Evolutionary conservation across 2,888 invertebrate species (phyloP).

Genomic region (Xanthia togata): DNA sequence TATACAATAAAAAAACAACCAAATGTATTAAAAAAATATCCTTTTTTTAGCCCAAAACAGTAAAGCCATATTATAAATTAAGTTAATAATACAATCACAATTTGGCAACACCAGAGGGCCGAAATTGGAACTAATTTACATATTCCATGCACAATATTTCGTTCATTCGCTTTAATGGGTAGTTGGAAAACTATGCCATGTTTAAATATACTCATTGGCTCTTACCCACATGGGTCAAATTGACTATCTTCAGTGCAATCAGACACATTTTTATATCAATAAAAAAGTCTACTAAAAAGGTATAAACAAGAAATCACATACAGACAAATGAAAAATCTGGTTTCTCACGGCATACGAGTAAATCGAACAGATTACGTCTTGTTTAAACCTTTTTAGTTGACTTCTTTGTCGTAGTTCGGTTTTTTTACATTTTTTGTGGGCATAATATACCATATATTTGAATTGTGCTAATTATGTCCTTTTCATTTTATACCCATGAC

Average conservation of each 20-base stretch:
- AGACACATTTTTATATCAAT: no score
- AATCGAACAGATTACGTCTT: no score
- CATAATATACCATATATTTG: no score
- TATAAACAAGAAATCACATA: no score
- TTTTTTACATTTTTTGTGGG: no score
- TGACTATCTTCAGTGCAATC: neutral
- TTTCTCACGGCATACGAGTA: no score
- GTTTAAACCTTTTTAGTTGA: no score
- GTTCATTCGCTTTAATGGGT: slow-evolving; percentile 60
- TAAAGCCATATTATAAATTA: slow-evolving; percentile 50
- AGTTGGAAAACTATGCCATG: slow-evolving; percentile 50
- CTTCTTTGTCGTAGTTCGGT: no score
- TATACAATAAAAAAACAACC: no score
- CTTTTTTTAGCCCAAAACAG: slow-evolving; percentile 24
- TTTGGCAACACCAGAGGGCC: slow-evolving; percentile 56
- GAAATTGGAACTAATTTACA: slow-evolving; percentile 54
- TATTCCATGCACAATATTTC: slow-evolving; percentile 59
- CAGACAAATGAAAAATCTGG: no score
- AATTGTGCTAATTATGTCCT: no score
- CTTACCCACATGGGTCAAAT: slow-evolving; percentile 28
- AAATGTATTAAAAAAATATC: neutral
- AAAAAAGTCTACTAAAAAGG: no score
- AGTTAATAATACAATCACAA: slow-evolving; percentile 61
- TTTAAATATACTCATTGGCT: slow-evolving; percentile 54
- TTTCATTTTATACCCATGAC: accelerated